Conservation (phyloP, 2,797 vertebrate genomes). For the Gila robusta region DNA sequence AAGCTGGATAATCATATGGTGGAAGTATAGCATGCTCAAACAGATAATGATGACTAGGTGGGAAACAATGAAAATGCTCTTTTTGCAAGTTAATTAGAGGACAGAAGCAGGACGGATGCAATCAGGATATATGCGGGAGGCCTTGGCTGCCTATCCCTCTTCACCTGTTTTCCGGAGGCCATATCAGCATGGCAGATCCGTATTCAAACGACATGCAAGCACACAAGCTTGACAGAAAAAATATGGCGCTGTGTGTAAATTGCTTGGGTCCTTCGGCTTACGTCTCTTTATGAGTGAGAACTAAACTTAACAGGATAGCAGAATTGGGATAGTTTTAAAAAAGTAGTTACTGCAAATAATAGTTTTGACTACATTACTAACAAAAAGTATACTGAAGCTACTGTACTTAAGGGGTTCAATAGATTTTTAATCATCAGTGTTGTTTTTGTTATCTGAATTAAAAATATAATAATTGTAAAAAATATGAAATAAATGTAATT, state of each 20-base stretch:
- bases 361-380: not conserved
- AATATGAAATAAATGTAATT: not conserved
- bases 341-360: not conserved
- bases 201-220: conserved; percentile 29
- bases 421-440: too few species aligned
- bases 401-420: too few species aligned
- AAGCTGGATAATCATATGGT: not conserved
- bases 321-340: not conserved
- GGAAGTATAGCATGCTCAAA: conserved; percentile 7
- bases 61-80: conserved; percentile 21
- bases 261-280: not conserved
- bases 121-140: conserved; percentile 18
- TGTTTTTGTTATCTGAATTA: too few species aligned
- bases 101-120: conserved; percentile 25
- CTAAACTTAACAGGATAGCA: not conserved
- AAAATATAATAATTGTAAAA: too few species aligned
- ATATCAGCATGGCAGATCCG: not conserved
- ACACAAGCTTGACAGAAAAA: conserved; percentile 26
- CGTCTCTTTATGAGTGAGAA: conserved; percentile 17
- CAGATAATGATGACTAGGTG: conserved; percentile 17
- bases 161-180: not conserved
- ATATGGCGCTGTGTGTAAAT: not conserved
- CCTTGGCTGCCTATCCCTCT: conserved; percentile 3
- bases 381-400: not conserved
- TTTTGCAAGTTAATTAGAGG: conserved; percentile 48